phyloP scores from a whole-genome alignment of 2,113 vertebrate species.

The Prochilodus magdalenae region DNA sequence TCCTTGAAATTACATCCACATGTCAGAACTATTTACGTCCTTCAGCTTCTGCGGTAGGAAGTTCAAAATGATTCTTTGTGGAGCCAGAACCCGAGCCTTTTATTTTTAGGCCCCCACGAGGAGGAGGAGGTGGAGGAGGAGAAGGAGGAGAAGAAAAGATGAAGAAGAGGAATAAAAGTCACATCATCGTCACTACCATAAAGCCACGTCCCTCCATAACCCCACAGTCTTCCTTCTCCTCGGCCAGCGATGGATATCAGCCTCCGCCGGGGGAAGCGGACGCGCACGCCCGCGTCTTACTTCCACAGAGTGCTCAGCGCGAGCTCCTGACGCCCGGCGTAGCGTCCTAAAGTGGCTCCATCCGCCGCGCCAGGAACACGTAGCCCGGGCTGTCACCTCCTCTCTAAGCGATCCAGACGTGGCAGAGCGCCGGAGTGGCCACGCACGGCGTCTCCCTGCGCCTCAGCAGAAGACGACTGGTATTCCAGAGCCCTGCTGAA shows the following conservation, averaged over 20 bases:
- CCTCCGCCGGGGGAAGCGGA: neutral
- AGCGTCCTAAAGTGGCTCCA: no score
- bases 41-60: slow-evolving; percentile 83
- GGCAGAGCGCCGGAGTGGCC: no score
- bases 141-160: slow-evolving; percentile 56
- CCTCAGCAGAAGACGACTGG: no score
- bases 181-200: slow-evolving; percentile 59
- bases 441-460: no score
- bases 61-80: slow-evolving; percentile 88
- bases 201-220: slow-evolving; percentile 59
- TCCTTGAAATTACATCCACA: slow-evolving; percentile 92
- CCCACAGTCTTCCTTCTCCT: slow-evolving; percentile 46
- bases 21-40: slow-evolving; percentile 86
- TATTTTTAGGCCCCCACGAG: slow-evolving; percentile 84
- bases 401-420: no score
- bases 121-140: neutral
- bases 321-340: no score
- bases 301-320: no score
- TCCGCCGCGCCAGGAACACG: no score
- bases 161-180: slow-evolving; percentile 75
- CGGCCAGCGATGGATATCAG: slow-evolving; percentile 28
- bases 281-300: neutral
- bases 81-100: slow-evolving; percentile 79
- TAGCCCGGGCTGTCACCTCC: no score
- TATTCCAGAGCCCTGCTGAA: no score